These are phyloP conservation scores for Drosophila hydei DNA, from an alignment of 1,140 invertebrate species.

Conservation along the genomic window DNA sequence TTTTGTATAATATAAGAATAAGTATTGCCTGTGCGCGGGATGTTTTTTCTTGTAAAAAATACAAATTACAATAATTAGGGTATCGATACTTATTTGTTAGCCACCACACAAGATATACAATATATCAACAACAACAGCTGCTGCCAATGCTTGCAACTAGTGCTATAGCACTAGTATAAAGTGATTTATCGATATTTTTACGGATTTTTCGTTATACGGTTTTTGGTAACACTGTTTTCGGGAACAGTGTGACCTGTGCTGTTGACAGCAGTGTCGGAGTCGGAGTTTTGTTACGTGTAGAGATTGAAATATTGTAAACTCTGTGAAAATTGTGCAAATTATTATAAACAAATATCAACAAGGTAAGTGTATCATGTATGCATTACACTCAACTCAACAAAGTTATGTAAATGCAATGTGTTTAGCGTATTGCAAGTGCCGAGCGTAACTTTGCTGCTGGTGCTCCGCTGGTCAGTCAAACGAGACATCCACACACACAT, in stretches of 20 bases:
- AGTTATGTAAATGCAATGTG: conserved; percentile 24
- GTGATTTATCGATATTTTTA: background rate
- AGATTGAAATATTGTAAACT: conserved; percentile 48
- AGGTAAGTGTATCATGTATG: conserved; percentile 57
- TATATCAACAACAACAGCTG: conserved; percentile 4
- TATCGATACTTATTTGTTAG: conserved; percentile 12
- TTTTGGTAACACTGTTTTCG: conserved; percentile 31
- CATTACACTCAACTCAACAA: background rate
- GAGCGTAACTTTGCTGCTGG: conserved; percentile 25
- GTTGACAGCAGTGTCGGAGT: conserved; percentile 54
- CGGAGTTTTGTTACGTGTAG: conserved; percentile 70
- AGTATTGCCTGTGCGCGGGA: conserved; percentile 14
- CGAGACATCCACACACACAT: conserved; percentile 51
- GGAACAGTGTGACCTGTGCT: conserved; percentile 46
- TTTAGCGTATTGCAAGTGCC: background rate
- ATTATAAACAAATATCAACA: conserved; percentile 39
- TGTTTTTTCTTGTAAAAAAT: conserved; percentile 30
- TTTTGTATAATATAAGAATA: background rate
- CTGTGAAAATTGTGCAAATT: conserved; percentile 69
- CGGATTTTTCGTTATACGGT: background rate
- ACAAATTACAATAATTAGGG: conserved; percentile 26
- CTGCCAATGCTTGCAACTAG: background rate
- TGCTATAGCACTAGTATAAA: background rate
- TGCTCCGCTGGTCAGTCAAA: conserved; percentile 60
- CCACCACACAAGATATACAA: background rate